Evolutionary conservation across 2,888 invertebrate species (phyloP), one percentile per base, ranked within the genome.

Genomic region (Cephus pulcher): DNA sequence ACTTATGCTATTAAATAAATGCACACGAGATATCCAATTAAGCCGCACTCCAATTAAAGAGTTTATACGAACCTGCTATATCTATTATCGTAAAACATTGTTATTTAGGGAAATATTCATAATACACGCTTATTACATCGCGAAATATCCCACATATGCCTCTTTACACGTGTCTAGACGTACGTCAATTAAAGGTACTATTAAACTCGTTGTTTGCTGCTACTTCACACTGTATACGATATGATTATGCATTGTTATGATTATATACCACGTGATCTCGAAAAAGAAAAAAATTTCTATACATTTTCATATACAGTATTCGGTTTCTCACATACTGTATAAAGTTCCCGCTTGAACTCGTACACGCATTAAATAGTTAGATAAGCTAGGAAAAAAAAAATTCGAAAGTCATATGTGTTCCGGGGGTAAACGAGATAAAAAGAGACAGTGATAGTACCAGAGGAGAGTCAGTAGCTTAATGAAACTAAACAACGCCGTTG

Each of bases 401-500:
- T 56, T 56, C 23, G 23, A 56, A 56, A 56, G 23, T 56, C 56
- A 56, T 23, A 56, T 56, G 23, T 23, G 23, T 23, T 9, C 9
- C 23, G 56, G 23, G 56, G 9, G 56, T 23, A 56, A 23, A 23
- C 56, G 56, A 56, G 56, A 56, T 56, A 56, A 56, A 56, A 23
- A 56, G 56, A 56, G 56, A 56, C 23, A 40, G 40, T 23, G 23
- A 23, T 56, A 56, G 23, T 56, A 23, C 56, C 23, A 56, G 56
- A 56, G 23, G 9, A 56, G 56, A 56, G 56, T 9, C 56, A 23
- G 56, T 56, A 23, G 9, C 23, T 9, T 23, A 56, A 40, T 40
- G 15, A 40, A 40, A 56, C 56, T 56, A 71, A 78, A 71, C 71
- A 74, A 78, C 69, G 75, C 40, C 78, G 34, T 71, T 70, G 40